Conservation (phyloP, 2,113 vertebrate species). For the Bombycilla garrulus region DNA sequence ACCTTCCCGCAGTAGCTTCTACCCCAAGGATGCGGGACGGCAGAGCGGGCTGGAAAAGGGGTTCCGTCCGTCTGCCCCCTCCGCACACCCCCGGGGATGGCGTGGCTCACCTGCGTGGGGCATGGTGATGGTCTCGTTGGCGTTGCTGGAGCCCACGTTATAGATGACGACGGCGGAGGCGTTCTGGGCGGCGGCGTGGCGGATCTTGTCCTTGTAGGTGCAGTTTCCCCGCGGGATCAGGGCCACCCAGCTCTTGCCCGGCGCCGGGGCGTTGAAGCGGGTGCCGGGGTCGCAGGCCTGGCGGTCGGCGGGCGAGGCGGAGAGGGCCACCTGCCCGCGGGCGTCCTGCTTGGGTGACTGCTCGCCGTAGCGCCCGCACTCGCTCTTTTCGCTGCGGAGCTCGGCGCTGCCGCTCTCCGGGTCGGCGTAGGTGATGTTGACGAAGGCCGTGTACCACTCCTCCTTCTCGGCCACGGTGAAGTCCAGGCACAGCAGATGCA, state of each 20-base stretch:
- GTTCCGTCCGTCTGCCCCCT: no score
- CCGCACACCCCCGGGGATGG: rapidly evolving
- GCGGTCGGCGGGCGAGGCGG: constrained; percentile 77
- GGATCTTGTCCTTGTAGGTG: constrained; percentile 90
- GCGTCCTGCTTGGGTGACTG: constrained; percentile 94
- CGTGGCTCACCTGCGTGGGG: constrained; percentile 85
- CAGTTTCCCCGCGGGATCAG: constrained; percentile 92
- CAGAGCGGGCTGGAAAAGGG: rapidly evolving
- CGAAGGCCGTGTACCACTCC: constrained; percentile 99
- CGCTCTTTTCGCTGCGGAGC: constrained; percentile 86
- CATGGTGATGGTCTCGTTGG: constrained; percentile 96
- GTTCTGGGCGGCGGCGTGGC: constrained; percentile 85
- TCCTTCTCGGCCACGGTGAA: constrained; percentile 97
- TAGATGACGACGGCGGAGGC: constrained; percentile 94
- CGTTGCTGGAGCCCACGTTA: constrained; percentile 84
- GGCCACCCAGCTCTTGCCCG: constrained; percentile 85
- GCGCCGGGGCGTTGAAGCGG: constrained; percentile 76
- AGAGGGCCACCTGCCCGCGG: constrained; percentile 84
- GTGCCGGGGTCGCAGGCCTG: constrained; percentile 86
- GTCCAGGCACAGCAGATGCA: constrained; percentile 95
- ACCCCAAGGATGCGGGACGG: neutral
- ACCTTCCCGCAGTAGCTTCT: neutral
- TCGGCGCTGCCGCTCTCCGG: constrained; percentile 75
- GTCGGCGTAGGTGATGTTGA: constrained; percentile 94
- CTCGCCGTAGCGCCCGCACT: constrained; percentile 96